Conservation (phyloP, 2,888 invertebrate genomes). For the Blera fallax region DNA sequence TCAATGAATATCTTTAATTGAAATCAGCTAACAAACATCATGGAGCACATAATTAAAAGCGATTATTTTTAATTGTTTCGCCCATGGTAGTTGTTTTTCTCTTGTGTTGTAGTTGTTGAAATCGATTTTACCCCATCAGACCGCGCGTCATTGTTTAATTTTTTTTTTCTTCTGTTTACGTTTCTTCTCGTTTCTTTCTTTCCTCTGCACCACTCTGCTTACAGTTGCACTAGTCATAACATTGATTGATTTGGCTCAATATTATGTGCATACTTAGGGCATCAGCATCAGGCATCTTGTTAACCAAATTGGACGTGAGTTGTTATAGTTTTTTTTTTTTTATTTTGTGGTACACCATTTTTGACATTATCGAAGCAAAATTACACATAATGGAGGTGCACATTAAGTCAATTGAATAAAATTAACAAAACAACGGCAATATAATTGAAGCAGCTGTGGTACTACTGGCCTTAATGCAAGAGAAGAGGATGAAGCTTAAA, state of each 20-base stretch:
- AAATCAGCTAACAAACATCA: conserved; percentile 63
- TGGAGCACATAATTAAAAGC: conserved; percentile 60
- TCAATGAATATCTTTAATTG: conserved; percentile 61
- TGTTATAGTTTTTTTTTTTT: conserved; percentile 5
- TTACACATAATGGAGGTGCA: conserved; percentile 67
- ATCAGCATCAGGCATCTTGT: conserved; percentile 53
- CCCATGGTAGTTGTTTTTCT: conserved; percentile 20
- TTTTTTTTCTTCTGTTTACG: background rate
- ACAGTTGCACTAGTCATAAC: conserved; percentile 51
- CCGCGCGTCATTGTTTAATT: conserved; percentile 1
- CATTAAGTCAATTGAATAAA: conserved; percentile 67
- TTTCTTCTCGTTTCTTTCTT: background rate
- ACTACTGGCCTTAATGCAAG: background rate
- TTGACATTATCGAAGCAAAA: conserved; percentile 67
- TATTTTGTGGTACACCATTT: conserved; percentile 39
- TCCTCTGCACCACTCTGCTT: background rate
- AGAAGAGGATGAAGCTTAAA: background rate
- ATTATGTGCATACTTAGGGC: conserved; percentile 8
- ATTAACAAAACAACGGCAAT: conserved; percentile 61
- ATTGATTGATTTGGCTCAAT: conserved; percentile 67
- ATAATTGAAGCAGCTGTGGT: conserved; percentile 33
- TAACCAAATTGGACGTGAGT: conserved; percentile 63
- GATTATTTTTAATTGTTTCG: conserved; percentile 68
- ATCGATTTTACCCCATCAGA: conserved; percentile 22
- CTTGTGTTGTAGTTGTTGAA: conserved; percentile 10